Percentiles rank a stretch among this genome's conserved stretches.
Evolutionary conservation across 2,113 vertebrate species (phyloP).

Genomic region (Halichoerus grypus): DNA sequence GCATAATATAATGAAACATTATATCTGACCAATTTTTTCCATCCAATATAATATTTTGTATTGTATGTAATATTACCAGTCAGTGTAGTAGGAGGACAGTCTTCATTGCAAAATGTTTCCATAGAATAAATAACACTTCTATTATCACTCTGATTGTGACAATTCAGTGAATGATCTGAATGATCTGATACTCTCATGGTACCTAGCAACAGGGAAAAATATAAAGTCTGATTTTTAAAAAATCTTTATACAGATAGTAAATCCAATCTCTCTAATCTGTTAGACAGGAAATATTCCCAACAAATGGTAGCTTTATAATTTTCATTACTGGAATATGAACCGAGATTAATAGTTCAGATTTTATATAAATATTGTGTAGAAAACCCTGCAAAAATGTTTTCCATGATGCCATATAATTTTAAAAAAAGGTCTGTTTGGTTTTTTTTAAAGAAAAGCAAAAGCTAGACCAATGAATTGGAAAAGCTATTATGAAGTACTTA

Average conservation of each 20-base stretch:
- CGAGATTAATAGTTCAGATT: not conserved
- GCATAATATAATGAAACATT: not conserved
- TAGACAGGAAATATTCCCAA: not conserved
- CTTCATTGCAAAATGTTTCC: conserved; percentile 82
- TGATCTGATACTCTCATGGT: conserved; percentile 79
- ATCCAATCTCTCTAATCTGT: conserved; percentile 9
- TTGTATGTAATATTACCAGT: conserved; percentile 81
- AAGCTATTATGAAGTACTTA: conserved; percentile 15
- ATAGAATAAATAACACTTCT: conserved; percentile 80
- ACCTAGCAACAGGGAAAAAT: conserved; percentile 80
- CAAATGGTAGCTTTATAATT: conserved; percentile 4
- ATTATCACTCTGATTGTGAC: conserved; percentile 78
- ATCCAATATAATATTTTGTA: not conserved
- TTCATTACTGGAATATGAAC: conserved; percentile 54
- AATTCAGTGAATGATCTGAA: conserved; percentile 74
- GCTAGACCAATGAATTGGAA: not conserved
- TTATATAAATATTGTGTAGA: not conserved
- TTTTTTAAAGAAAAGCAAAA: conserved; percentile 42
- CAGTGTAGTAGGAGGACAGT: conserved; percentile 82
- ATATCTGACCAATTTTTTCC: not conserved
- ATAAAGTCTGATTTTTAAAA: conserved; percentile 29
- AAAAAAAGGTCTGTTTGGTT: not conserved
- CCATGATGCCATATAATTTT: not conserved
- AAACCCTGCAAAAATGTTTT: conserved; percentile 29
- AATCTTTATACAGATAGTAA: conserved; percentile 2